Conservation (phyloP, 2,113 vertebrate genomes). For the Hepsetus odoe region DNA sequence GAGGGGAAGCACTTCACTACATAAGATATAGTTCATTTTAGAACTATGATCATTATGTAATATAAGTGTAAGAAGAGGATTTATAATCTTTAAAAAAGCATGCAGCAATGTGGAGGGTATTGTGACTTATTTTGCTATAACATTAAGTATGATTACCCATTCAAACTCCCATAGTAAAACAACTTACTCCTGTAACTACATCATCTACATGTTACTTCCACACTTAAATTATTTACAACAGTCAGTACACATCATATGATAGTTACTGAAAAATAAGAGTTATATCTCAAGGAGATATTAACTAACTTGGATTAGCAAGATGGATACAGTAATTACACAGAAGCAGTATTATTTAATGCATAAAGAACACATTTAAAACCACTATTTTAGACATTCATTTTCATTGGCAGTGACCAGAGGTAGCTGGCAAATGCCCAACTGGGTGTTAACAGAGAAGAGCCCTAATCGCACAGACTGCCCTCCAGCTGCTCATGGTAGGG, state of each 20-base stretch:
- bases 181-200: too few species aligned
- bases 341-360: neutral
- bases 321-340: neutral
- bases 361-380: neutral
- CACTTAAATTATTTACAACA: neutral
- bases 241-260: too few species aligned
- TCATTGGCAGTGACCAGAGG: slow-evolving; percentile 32
- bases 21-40: slow-evolving; percentile 2
- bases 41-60: slow-evolving; percentile 10
- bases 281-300: too few species aligned
- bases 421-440: slow-evolving; percentile 63
- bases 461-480: slow-evolving; percentile 70
- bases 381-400: slow-evolving; percentile 7
- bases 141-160: neutral
- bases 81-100: neutral
- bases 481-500: slow-evolving; percentile 75
- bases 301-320: neutral
- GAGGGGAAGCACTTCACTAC: neutral
- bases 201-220: too few species aligned
- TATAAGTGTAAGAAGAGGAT: neutral
- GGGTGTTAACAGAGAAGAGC: slow-evolving; percentile 65
- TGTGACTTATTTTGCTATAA: neutral
- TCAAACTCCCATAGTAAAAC: too few species aligned
- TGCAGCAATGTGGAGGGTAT: neutral
- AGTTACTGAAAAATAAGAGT: too few species aligned